A percentile compares a stretch with the other conserved stretches of the same genome.
These are phyloP conservation scores for Stratiolaelaps scimitus DNA, from an alignment of 1,140 invertebrate genomes.

Conservation along the genomic window DNA sequence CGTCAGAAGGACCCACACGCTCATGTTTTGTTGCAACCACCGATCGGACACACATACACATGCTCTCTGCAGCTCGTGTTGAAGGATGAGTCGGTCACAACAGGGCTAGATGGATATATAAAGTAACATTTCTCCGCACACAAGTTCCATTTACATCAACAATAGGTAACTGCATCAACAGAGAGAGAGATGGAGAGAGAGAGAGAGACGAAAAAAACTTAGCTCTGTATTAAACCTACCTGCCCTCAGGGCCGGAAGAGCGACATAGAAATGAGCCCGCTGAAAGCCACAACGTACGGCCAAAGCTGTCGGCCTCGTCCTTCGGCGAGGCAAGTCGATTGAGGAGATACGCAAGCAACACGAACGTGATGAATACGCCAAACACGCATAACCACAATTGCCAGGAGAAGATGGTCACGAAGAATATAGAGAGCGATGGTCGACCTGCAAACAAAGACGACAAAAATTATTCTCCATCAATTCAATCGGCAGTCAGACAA, in stretches of 20 bases:
- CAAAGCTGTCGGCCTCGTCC: constrained; percentile 15
- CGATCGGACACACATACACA: no score
- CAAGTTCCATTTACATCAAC: no score
- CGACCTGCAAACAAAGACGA: constrained; percentile 23
- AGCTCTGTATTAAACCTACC: not conserved
- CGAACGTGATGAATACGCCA: not conserved
- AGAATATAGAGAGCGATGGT: not conserved
- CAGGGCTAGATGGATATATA: no score
- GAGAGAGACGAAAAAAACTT: not conserved
- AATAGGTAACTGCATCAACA: no score
- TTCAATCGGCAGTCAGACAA: no score
- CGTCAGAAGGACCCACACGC: no score
- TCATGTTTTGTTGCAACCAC: no score
- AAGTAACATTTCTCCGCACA: no score
- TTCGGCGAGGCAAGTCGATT: not conserved
- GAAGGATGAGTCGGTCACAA: no score
- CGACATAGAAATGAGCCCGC: constrained; percentile 19
- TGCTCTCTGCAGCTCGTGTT: no score
- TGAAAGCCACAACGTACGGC: constrained; percentile 3
- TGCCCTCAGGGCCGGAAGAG: not conserved
- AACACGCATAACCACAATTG: constrained; percentile 20
- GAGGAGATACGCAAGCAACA: constrained; percentile 14
- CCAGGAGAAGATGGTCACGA: constrained; percentile 19
- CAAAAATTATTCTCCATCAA: no score
- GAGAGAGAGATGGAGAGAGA: no score